These are phyloP conservation scores for Epinephelus cyanopodus DNA, from an alignment of 2,113 vertebrate genomes.

Conservation along the genomic window DNA sequence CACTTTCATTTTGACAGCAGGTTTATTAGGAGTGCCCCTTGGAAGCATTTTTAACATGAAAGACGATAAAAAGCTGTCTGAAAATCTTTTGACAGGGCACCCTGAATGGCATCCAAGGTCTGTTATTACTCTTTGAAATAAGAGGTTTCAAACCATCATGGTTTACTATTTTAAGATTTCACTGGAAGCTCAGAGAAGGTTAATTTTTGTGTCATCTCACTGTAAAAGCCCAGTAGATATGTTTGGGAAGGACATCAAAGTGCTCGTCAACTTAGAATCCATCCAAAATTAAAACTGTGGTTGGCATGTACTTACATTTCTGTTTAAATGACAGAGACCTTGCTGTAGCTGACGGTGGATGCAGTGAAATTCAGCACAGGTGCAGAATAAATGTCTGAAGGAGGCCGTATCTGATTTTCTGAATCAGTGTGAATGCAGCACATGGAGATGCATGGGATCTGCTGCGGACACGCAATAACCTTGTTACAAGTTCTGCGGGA, in stretches of 20 bases:
- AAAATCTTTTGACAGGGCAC: neutral
- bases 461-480: conserved; percentile 40
- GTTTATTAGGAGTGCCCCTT: too few relatives aligned
- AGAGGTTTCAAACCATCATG: neutral
- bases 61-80: neutral
- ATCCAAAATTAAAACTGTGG: neutral
- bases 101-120: neutral
- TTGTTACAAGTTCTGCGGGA: conserved; percentile 53
- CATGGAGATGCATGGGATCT: conserved; percentile 24
- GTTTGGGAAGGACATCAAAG: neutral
- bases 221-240: neutral
- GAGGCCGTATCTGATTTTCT: neutral
- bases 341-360: neutral
- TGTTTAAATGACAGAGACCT: neutral
- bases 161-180: too few relatives aligned
- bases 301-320: too few relatives aligned
- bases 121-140: neutral
- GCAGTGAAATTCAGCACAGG: neutral
- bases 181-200: neutral
- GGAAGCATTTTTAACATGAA: neutral
- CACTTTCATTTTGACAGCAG: too few relatives aligned
- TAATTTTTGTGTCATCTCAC: neutral
- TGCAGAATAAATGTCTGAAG: neutral
- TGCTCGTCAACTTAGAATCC: too few relatives aligned
- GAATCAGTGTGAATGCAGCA: conserved; percentile 6